A percentile compares a stretch with the other conserved stretches of the same genome.
phyloP scores from a whole-genome alignment of 2,797 vertebrate species.

The Catostomus latipinnis region DNA sequence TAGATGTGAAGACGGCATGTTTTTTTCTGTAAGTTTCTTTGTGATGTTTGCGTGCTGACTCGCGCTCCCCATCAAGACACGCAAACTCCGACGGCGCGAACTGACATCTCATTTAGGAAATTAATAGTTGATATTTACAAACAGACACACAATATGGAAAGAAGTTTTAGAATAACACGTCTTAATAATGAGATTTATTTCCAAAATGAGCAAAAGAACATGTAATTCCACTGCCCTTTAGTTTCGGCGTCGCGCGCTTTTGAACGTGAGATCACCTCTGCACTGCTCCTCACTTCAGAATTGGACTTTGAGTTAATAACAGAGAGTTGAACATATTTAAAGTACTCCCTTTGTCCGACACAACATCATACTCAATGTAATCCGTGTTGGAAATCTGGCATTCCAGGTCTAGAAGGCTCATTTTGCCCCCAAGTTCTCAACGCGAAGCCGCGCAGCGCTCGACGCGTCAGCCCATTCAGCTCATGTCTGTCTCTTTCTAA shows the following conservation, averaged over 20 bases:
- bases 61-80: constrained; percentile 37
- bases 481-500: constrained; percentile 65
- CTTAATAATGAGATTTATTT: constrained; percentile 17
- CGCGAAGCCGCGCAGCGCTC: constrained; percentile 29
- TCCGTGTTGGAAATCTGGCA: constrained; percentile 35
- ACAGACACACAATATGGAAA: neutral
- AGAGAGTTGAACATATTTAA: neutral
- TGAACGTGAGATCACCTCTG: constrained; percentile 1
- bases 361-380: constrained; percentile 37
- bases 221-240: constrained; percentile 20
- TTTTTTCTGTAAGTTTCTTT: constrained; percentile 72
- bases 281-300: neutral
- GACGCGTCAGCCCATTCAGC: constrained; percentile 43
- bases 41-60: constrained; percentile 32
- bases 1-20: constrained; percentile 81
- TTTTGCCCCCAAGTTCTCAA: constrained; percentile 32
- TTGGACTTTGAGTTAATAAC: neutral
- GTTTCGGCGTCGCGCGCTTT: constrained; percentile 18
- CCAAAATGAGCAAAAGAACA: neutral
- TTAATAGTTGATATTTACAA: constrained; percentile 14
- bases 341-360: constrained; percentile 34
- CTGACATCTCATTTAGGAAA: constrained; percentile 17
- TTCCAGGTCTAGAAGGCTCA: constrained; percentile 22
- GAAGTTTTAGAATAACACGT: neutral
- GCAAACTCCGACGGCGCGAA: constrained; percentile 25